Conservation (phyloP, 2,113 vertebrate species). For the Hypocryptadius cinnamomeus region DNA sequence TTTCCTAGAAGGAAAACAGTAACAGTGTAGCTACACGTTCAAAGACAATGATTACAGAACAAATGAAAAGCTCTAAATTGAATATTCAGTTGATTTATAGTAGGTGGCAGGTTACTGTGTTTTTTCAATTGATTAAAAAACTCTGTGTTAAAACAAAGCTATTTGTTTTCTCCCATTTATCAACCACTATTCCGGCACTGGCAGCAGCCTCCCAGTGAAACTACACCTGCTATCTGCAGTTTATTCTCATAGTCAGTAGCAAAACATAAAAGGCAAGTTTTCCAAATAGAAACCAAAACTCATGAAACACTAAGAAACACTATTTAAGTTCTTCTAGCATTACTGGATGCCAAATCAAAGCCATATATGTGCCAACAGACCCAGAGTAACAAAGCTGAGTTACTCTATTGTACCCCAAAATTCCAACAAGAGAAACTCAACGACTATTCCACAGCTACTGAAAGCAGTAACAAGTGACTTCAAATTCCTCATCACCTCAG, state of each 20-base stretch:
- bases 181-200: not conserved
- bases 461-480: not conserved
- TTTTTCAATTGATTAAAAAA: not conserved
- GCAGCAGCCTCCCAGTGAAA: not conserved
- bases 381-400: not conserved
- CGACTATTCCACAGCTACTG: accelerated
- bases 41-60: not conserved
- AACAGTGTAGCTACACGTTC: not conserved
- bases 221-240: not conserved
- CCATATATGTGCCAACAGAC: not conserved
- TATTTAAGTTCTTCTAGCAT: not conserved
- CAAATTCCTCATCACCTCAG: accelerated
- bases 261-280: not conserved
- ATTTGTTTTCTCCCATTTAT: not conserved
- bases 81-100: not conserved
- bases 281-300: not conserved
- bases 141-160: not conserved
- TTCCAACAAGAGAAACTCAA: not conserved
- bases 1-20: not conserved
- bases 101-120: not conserved
- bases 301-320: not conserved
- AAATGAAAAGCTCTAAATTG: not conserved
- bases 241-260: not conserved
- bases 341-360: not conserved
- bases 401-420: not conserved